Evolutionary conservation across 2,888 invertebrate species (phyloP), one percentile per base, ranked within the genome.

Genomic region (Spisula subtruncata): DNA sequence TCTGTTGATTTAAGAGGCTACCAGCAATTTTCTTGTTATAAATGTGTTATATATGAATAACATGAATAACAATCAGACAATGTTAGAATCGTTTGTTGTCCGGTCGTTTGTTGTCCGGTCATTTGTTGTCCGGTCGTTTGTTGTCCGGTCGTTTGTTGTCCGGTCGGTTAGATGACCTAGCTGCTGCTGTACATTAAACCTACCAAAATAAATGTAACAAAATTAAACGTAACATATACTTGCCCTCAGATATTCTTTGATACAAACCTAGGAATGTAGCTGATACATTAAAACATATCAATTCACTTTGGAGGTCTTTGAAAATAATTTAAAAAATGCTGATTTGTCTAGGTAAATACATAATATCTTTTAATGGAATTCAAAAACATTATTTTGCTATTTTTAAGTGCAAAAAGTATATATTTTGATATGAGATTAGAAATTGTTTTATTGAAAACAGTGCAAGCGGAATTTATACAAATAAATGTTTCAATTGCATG

Each of bases 401-500:
- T 66, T n/a, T 25, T 66, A 66, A 66, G 60, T 25, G 25, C 60
- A 66, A 66, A 66, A 18, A 66, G 12, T 66, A 66, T n/a, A 66
- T 66, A 66, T 66, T 66, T 66, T 66, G 0, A 25, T n/a, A 12
- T 25, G 4, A 66, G 60, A 66, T 66, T 66, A 25, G 14, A 51
- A 14, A 51, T n/a, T 66, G 12, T 66, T 66, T 66, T 25, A 66
- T 25, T 66, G 60, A 25, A n/a, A 66, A 66, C 60, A n/a, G 25
- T 66, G 60, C 0, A 25, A 66, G 25, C 25, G 60, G 60, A n/a
- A 66, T 51, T 35, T 60, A 89, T 71, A 82, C 82, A 89, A 54
- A 91, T 83, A 82, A 91, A 91, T 91, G 60, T 48, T 14, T 85
- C 25, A 20, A 85, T 91, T 87, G 90, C 90, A 89, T 91, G 90